Conservation (phyloP, 1,140 invertebrate genomes). For the Drosophila tropicalis region DNA sequence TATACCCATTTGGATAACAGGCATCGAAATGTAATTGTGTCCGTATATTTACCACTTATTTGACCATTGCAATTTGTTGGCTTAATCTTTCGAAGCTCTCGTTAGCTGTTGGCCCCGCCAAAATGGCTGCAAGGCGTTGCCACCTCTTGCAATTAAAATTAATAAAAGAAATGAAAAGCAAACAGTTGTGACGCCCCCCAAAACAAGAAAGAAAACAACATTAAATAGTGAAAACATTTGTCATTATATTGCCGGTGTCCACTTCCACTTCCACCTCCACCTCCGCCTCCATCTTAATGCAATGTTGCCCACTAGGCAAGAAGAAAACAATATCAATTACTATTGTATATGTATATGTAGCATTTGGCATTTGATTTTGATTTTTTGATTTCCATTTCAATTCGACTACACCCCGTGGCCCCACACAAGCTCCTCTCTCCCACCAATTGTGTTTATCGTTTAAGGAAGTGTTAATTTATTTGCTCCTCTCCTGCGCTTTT, state of each 20-base stretch:
- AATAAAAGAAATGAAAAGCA: slow-evolving; percentile 70
- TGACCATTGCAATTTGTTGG: slow-evolving; percentile 40
- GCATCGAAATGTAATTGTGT: too few relatives aligned
- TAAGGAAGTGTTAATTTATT: slow-evolving; percentile 82
- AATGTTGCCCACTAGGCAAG: not conserved
- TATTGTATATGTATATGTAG: slow-evolving; percentile 45
- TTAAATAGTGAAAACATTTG: slow-evolving; percentile 7
- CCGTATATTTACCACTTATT: not conserved
- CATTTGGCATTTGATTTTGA: slow-evolving; percentile 50
- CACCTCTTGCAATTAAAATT: slow-evolving; percentile 72
- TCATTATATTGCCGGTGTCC: slow-evolving; percentile 3
- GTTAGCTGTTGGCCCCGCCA: not conserved
- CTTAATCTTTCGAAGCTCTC: not conserved
- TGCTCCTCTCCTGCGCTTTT: slow-evolving; percentile 48
- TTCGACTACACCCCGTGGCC: not conserved
- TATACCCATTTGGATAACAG: too few relatives aligned
- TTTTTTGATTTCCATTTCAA: slow-evolving; percentile 32
- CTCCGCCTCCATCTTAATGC: not conserved
- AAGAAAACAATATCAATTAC: slow-evolving; percentile 42
- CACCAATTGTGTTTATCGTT: slow-evolving; percentile 67
- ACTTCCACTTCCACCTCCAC: not conserved
- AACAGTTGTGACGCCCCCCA: slow-evolving; percentile 49
- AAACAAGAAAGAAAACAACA: not conserved
- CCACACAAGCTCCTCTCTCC: too few relatives aligned
- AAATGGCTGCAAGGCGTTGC: slow-evolving; percentile 42